These are phyloP conservation scores for Ifrita kowaldi DNA, from an alignment of 2,113 vertebrate species.

Conservation along the genomic window DNA sequence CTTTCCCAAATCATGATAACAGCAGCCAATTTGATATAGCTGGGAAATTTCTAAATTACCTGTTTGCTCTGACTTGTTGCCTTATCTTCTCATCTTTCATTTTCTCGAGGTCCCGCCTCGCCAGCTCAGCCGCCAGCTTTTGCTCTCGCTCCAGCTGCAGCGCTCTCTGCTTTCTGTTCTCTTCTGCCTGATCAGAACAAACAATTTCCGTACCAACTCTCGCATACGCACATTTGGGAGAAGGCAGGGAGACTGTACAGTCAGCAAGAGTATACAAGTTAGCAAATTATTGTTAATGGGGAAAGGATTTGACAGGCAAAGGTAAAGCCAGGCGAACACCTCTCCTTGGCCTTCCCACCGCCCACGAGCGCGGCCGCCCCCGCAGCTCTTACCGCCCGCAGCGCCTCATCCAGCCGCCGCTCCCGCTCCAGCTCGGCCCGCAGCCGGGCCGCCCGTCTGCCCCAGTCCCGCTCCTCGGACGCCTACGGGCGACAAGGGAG, in stretches of 20 bases:
- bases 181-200: constrained; percentile 72
- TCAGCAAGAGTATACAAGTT: background rate
- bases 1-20: background rate
- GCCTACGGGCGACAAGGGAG: background rate
- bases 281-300: background rate
- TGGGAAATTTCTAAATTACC: constrained; percentile 63
- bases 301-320: background rate
- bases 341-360: too few species aligned
- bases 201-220: fast-evolving
- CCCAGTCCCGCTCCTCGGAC: background rate
- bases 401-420: background rate
- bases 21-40: background rate
- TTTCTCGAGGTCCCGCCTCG: constrained; percentile 73
- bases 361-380: background rate
- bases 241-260: background rate
- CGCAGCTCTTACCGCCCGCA: background rate
- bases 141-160: constrained; percentile 81
- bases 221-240: too few species aligned
- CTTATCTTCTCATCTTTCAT: constrained; percentile 85
- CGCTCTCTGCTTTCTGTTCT: constrained; percentile 59
- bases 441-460: background rate
- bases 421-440: background rate
- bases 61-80: constrained; percentile 87
- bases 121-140: constrained; percentile 80
- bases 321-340: background rate